Percentiles rank a stretch among this genome's conserved stretches.
Evolutionary conservation across 2,797 vertebrate species (phyloP).

Genomic region (Eurystomus glaucurus): DNA sequence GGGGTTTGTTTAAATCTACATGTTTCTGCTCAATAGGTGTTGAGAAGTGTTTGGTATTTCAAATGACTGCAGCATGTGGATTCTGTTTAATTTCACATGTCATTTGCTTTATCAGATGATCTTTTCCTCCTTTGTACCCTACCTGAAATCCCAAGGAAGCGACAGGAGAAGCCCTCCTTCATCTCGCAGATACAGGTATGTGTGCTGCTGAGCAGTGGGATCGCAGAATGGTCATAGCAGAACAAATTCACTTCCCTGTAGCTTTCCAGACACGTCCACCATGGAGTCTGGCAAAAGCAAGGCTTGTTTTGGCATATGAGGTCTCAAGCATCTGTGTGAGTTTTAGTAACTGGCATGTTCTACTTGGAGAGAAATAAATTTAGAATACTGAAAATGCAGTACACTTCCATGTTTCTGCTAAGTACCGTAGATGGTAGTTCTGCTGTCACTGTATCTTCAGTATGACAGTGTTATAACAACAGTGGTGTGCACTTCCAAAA

Average conservation of each 20-base stretch:
- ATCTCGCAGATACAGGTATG: background rate
- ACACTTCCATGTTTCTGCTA: rapidly evolving
- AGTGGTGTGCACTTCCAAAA: background rate
- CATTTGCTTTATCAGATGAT: background rate
- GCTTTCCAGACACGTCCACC: background rate
- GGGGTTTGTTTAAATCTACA: rapidly evolving
- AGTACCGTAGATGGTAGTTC: background rate
- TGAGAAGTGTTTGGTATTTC: background rate
- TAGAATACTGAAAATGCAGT: background rate
- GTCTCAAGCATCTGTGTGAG: background rate
- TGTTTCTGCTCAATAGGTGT: background rate
- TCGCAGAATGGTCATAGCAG: background rate
- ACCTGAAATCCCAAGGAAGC: background rate
- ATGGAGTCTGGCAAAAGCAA: background rate
- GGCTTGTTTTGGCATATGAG: background rate
- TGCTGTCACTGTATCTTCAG: background rate
- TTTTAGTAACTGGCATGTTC: rapidly evolving
- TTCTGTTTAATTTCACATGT: background rate
- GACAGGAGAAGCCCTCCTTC: background rate
- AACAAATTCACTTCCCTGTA: rapidly evolving
- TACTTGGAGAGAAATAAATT: background rate
- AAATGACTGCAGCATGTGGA: background rate
- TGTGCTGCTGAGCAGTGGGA: rapidly evolving
- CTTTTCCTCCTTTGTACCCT: background rate
- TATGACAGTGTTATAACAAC: rapidly evolving